phyloP scores from a whole-genome alignment of 2,888 invertebrate genomes.

The Pollenia angustigena region DNA sequence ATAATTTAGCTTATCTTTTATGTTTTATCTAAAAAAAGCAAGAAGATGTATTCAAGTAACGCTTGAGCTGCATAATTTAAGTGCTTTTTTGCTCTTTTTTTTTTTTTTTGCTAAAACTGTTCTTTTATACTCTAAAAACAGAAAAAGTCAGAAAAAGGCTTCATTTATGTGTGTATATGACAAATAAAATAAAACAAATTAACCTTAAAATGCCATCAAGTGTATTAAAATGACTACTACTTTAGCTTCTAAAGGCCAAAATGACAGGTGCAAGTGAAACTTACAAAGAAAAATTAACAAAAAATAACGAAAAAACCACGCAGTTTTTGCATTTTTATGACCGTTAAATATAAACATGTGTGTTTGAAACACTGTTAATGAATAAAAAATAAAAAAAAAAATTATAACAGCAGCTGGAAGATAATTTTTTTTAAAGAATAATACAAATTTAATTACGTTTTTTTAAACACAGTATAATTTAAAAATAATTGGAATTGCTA shows the following conservation, averaged over 20 bases:
- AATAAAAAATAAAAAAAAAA: background rate
- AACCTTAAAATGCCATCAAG: constrained; percentile 72
- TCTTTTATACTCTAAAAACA: constrained; percentile 13
- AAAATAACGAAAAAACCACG: too few species aligned
- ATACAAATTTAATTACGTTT: background rate
- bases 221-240: constrained; percentile 53
- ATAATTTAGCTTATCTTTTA: constrained; percentile 9
- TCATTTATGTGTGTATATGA: constrained; percentile 4
- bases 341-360: constrained; percentile 31
- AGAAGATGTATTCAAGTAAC: constrained; percentile 24
- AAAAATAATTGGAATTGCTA: constrained; percentile 2
- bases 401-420: constrained; percentile 19
- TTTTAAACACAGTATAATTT: background rate
- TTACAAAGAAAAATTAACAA: constrained; percentile 22
- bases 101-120: background rate
- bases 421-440: background rate
- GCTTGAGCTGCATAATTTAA: constrained; percentile 46
- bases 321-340: constrained; percentile 5
- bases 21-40: constrained; percentile 14
- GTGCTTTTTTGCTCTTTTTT: background rate
- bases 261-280: constrained; percentile 48
- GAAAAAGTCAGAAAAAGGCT: background rate
- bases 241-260: background rate
- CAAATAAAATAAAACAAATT: constrained; percentile 60
- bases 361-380: background rate